Evolutionary conservation across 1,140 invertebrate genomes (phyloP), one percentile per base, ranked within the genome.

Genomic region (Drosophila malerkotliana): DNA sequence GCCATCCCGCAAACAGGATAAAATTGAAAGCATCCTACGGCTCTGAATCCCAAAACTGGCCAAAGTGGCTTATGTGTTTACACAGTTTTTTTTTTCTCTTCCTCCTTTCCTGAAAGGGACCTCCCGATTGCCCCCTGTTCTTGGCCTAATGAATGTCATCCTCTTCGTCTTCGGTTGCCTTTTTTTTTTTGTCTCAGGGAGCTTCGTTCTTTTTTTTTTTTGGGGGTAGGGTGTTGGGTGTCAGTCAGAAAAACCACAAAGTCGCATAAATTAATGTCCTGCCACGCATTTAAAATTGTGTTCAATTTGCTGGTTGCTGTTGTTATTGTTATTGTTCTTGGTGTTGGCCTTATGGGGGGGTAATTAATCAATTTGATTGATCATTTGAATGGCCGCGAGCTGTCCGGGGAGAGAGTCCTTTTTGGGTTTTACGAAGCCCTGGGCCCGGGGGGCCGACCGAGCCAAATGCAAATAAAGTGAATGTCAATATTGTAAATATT

Each of bases 291-390:
- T 84, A 84, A 83, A 83, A 85, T 66, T 66, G 66, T 48, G 68
- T 72, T 72, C 54, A 59, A 72, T 53, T 69, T 39, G 51, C 39
- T 32, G 14, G 10, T 32, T 15, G 24, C 12, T 30, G 48, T 14
- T 32, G 28, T 10, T 68, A 64, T 68, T 69, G 66, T 30, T 54
- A 44, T 41, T 41, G 39, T 15, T 7, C 8, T 15, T n/a, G 39
- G 57, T 26, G 47, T 32, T 47, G 54, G 56, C 60, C 52, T 67
- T 47, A 53, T 53, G 64, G 67, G 52, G 18, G 18, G 75, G 79
- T 88, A 87, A 87, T 87, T 87, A 87, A 88, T 87, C 82, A 87
- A 82, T 82, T 88, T 87, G 82, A 87, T 87, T 88, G 82, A 87
- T 87, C 79, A 82, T 88, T 75, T 53, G 39, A 26, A 69, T 71